Conservation (phyloP, 2,113 vertebrate genomes). For the Uropsilus gracilis region DNA sequence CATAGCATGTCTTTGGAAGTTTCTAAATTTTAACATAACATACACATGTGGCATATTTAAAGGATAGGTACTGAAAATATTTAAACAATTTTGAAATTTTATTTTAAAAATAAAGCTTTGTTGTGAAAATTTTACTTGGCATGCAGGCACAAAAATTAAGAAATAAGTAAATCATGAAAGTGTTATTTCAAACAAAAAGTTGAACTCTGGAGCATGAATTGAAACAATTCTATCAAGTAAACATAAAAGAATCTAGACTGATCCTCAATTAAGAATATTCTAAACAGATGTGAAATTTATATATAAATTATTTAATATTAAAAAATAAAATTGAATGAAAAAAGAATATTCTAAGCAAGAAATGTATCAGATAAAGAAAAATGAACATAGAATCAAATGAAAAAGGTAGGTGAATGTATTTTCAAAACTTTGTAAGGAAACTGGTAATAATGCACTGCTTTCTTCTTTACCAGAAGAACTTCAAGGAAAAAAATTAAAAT, state of each 20-base stretch:
- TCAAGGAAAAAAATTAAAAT: slow-evolving; percentile 43
- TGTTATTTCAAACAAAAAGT: background rate
- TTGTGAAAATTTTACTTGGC: slow-evolving; percentile 4
- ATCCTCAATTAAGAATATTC: background rate
- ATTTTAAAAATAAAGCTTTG: slow-evolving; percentile 15
- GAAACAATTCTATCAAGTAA: slow-evolving; percentile 36
- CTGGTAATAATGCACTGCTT: slow-evolving; percentile 41
- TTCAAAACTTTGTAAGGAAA: background rate
- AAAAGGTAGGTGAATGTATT: background rate
- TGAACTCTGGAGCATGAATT: background rate
- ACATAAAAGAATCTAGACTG: background rate
- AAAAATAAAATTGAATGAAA: too few species aligned
- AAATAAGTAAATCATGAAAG: background rate
- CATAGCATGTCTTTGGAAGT: slow-evolving; percentile 5
- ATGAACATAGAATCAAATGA: background rate
- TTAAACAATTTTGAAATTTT: background rate
- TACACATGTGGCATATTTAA: background rate
- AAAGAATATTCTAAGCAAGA: slow-evolving; percentile 13
- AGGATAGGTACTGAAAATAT: background rate
- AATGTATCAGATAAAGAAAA: slow-evolving; percentile 23
- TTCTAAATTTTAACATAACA: slow-evolving; percentile 13
- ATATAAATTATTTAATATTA: too few species aligned
- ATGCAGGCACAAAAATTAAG: background rate
- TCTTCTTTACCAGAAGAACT: slow-evolving; percentile 38
- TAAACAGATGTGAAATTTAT: too few species aligned